phyloP scores from a whole-genome alignment of 2,888 invertebrate species.

The Oscheius sp. region DNA sequence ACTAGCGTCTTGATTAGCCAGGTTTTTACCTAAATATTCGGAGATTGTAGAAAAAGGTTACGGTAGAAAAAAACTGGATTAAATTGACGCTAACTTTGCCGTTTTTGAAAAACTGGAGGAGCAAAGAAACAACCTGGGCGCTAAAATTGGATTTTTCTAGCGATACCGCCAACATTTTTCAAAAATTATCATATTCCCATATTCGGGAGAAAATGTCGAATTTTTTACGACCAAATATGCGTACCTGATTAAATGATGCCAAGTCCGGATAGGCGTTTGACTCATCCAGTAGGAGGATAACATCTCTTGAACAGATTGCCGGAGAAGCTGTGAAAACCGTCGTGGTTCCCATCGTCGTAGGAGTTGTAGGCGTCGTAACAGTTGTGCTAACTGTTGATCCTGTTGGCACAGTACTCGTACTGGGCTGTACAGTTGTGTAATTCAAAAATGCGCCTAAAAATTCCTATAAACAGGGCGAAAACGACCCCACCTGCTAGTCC shows the following conservation, averaged over 20 bases:
- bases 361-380: neutral
- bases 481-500: neutral
- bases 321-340: constrained; percentile 6
- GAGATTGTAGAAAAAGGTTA: too few relatives aligned
- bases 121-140: too few relatives aligned
- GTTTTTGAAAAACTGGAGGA: too few relatives aligned
- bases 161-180: too few relatives aligned
- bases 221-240: too few relatives aligned
- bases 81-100: too few relatives aligned
- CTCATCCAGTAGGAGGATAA: constrained; percentile 29
- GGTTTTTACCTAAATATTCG: constrained; percentile 20
- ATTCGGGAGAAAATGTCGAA: neutral
- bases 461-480: neutral
- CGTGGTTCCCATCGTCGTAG: constrained; percentile 12
- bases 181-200: too few relatives aligned
- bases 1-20: constrained; percentile 17
- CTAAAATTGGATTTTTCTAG: neutral
- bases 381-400: neutral
- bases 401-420: neutral
- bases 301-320: constrained; percentile 30
- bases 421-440: constrained; percentile 1
- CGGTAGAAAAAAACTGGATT: too few relatives aligned
- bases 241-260: constrained; percentile 24
- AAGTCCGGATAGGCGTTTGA: constrained; percentile 23
- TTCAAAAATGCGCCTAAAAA: constrained; percentile 5